Conservation (phyloP, 2,113 vertebrate genomes). For the Rhinichthys klamathensis region DNA sequence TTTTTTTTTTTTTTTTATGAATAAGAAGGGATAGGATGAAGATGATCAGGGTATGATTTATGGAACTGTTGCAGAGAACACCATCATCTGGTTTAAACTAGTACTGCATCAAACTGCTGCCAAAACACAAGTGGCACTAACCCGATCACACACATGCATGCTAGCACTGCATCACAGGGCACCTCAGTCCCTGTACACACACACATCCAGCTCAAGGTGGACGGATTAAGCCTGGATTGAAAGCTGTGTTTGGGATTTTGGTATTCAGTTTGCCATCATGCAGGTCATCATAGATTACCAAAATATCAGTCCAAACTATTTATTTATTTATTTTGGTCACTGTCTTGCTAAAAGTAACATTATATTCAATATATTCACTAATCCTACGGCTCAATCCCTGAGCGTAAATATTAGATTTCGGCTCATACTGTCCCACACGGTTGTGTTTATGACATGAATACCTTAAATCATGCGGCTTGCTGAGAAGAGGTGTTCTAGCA, state of each 20-base stretch:
- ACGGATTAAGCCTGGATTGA: conserved; percentile 39
- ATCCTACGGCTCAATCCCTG: background rate
- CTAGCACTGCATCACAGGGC: background rate
- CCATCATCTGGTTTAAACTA: conserved; percentile 74
- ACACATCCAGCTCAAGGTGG: background rate
- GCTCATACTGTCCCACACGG: background rate
- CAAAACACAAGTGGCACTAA: background rate
- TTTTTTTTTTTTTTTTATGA: conserved; percentile 77
- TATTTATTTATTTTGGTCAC: background rate
- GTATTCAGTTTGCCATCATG: conserved; percentile 48
- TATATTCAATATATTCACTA: background rate
- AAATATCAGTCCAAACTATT: background rate
- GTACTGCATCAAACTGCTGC: conserved; percentile 63
- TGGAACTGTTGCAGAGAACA: conserved; percentile 77
- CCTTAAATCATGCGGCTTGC: background rate
- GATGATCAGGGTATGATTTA: conserved; percentile 71
- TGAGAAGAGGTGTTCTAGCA: background rate
- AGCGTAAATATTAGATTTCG: background rate
- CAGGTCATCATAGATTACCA: background rate
- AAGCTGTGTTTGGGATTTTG: conserved; percentile 71
- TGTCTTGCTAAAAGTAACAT: background rate
- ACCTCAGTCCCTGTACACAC: background rate
- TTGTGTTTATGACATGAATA: conserved; percentile 9
- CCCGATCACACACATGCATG: conserved; percentile 32
- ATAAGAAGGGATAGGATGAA: conserved; percentile 77